These are phyloP conservation scores for Neomorphus geoffroyi DNA, from an alignment of 2,797 vertebrate genomes.

Conservation along the genomic window DNA sequence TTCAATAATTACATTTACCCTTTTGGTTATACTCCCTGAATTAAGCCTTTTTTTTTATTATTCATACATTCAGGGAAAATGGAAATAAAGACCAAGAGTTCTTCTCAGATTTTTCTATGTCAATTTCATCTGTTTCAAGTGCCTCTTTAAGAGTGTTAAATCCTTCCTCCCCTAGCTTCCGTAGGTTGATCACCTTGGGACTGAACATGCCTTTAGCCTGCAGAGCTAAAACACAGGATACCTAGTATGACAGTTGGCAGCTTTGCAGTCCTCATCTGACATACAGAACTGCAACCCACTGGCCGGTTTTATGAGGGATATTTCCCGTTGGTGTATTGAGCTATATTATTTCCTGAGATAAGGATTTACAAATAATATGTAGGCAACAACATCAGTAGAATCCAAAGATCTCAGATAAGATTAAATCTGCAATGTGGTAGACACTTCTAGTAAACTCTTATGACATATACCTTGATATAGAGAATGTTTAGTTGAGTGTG, in stretches of 20 bases:
- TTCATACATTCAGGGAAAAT: not conserved
- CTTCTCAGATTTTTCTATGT: not conserved
- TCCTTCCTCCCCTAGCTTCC: not conserved
- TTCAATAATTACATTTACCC: conserved; percentile 26
- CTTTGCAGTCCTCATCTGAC: not conserved
- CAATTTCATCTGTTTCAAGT: not conserved
- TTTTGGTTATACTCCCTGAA: not conserved
- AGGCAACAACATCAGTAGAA: not conserved
- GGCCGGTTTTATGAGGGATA: not conserved
- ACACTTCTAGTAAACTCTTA: not conserved
- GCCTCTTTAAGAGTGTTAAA: not conserved
- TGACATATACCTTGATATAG: not conserved
- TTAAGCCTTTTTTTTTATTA: not conserved
- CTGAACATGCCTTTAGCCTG: not conserved
- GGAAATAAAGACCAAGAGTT: not conserved
- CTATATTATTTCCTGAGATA: not conserved
- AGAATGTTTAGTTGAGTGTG: not conserved
- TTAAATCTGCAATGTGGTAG: not conserved
- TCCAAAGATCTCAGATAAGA: not conserved
- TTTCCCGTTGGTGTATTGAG: not conserved
- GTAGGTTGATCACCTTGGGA: not conserved
- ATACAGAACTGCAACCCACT: not conserved
- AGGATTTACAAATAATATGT: not conserved
- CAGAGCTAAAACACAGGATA: not conserved
- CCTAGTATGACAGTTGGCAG: not conserved